Evolutionary conservation across 30 jellyfish, hydroid and myxozoan species (phyloP).

Genomic region (Mastigias papua): DNA sequence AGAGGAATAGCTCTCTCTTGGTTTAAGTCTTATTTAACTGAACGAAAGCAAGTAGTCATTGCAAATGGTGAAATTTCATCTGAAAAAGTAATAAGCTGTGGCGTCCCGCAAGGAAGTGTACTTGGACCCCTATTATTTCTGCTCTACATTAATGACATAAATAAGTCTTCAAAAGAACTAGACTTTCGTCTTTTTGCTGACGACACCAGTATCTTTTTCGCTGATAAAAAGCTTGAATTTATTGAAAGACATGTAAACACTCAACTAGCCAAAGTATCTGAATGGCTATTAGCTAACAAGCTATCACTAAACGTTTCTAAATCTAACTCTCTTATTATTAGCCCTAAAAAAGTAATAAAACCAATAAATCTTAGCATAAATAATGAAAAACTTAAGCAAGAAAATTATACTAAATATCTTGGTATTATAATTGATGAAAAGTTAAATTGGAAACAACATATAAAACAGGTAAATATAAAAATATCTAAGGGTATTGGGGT

Average conservation of each 20-base stretch:
- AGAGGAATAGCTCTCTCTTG: slow-evolving; percentile 23
- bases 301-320: slow-evolving; percentile 21
- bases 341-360: slow-evolving; percentile 11
- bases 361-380: slow-evolving; percentile 1
- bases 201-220: slow-evolving; percentile 33
- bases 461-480: slow-evolving; percentile 36
- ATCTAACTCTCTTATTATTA: slow-evolving; percentile 22
- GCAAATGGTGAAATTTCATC: neutral
- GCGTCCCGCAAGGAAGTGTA: slow-evolving; percentile 68
- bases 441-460: slow-evolving; percentile 30
- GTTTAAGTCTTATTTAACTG: slow-evolving; percentile 30
- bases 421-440: slow-evolving; percentile 34
- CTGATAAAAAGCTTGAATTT: slow-evolving; percentile 15
- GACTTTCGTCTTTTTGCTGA: slow-evolving; percentile 55
- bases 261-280: slow-evolving; percentile 21
- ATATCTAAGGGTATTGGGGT: slow-evolving; percentile 47
- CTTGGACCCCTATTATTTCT: slow-evolving; percentile 62
- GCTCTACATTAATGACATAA: slow-evolving; percentile 45
- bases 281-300: slow-evolving; percentile 34
- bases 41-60: slow-evolving; percentile 12
- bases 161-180: slow-evolving; percentile 31
- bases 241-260: slow-evolving; percentile 11
- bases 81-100: slow-evolving; percentile 20
- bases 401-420: slow-evolving; percentile 45
- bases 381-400: slow-evolving; percentile 18